Conservation (phyloP, 2,113 vertebrate species). For the Dascyllus trimaculatus region DNA sequence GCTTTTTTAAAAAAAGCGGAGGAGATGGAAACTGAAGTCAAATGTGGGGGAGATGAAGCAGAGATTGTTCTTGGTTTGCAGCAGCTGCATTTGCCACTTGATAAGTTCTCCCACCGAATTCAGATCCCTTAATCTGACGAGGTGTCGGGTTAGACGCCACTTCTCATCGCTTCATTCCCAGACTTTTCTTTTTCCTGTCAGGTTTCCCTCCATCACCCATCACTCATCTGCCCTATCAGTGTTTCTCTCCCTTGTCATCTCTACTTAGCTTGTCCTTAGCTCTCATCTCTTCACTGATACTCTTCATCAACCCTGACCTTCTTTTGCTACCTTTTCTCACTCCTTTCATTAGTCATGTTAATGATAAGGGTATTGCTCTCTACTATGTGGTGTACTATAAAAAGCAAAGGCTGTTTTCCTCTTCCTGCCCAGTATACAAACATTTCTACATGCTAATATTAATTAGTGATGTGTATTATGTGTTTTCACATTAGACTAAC, state of each 20-base stretch:
- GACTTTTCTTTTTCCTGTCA: background rate
- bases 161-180: background rate
- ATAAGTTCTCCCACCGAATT: slow-evolving; percentile 18
- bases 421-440: too few relatives aligned
- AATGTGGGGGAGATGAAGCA: background rate
- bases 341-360: background rate
- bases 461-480: too few relatives aligned
- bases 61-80: background rate
- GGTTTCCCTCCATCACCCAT: background rate
- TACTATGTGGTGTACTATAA: too few relatives aligned
- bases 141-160: background rate
- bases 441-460: too few relatives aligned
- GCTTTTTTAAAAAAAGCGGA: background rate
- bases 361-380: background rate
- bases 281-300: background rate
- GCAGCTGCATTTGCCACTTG: background rate
- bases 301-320: slow-evolving; percentile 6
- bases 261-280: background rate
- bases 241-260: background rate
- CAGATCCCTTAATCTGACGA: background rate
- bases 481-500: too few relatives aligned
- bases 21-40: slow-evolving; percentile 2
- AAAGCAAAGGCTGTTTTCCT: too few relatives aligned
- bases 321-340: background rate
- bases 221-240: background rate